Conservation (phyloP, 2,888 invertebrate genomes). For the Drosophila antonietae region DNA sequence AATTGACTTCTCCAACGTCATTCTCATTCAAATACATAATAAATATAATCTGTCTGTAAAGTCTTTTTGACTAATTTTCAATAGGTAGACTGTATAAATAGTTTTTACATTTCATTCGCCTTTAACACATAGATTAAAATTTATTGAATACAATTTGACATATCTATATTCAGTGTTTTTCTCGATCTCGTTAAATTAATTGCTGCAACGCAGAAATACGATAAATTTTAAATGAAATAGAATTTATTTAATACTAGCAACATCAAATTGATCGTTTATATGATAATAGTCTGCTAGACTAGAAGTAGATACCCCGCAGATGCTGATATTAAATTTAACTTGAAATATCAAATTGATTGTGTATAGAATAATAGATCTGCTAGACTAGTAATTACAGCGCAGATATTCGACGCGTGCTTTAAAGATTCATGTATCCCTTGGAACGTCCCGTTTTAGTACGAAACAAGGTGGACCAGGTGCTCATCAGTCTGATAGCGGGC, state of each 20-base stretch:
- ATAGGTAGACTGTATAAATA: background rate
- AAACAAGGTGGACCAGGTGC: conserved; percentile 87
- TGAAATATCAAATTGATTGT: background rate
- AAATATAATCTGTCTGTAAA: background rate
- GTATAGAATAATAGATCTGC: background rate
- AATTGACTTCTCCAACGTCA: background rate
- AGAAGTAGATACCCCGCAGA: background rate
- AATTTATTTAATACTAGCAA: background rate
- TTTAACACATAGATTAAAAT: background rate
- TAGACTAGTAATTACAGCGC: background rate
- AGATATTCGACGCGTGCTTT: background rate
- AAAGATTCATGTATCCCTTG: background rate
- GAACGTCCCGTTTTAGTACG: conserved; percentile 64
- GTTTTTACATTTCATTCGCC: background rate
- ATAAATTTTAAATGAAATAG: background rate
- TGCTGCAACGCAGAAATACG: background rate
- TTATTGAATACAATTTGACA: background rate
- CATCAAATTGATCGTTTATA: background rate
- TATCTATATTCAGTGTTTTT: background rate
- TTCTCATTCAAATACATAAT: background rate
- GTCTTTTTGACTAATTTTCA: conserved; percentile 5
- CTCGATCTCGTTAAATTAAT: background rate
- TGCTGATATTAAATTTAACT: background rate
- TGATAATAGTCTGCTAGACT: background rate
- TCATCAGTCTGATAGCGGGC: conserved; percentile 95